phyloP scores from a whole-genome alignment of 2,797 vertebrate genomes.

The Melanogrammus aeglefinus region DNA sequence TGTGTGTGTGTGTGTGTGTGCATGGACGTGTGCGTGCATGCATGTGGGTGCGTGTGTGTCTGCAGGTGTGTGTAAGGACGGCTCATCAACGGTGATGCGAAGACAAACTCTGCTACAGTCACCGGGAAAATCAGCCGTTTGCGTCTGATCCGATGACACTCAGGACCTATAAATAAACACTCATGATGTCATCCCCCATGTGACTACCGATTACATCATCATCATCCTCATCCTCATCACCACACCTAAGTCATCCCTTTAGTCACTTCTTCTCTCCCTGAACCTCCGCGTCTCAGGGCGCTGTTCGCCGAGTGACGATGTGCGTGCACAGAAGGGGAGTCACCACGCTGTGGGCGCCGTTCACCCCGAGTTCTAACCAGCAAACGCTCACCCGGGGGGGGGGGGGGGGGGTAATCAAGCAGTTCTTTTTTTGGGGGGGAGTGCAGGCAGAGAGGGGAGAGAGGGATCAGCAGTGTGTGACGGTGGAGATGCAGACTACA shows the following conservation, averaged over 20 bases:
- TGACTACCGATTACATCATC: neutral
- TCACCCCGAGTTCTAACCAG: slow-evolving; percentile 36
- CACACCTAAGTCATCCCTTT: neutral
- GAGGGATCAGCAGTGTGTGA: slow-evolving; percentile 16
- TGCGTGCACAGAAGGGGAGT: slow-evolving; percentile 32
- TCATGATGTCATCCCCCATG: slow-evolving; percentile 1
- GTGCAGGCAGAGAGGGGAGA: slow-evolving; percentile 27
- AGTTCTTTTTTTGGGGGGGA: slow-evolving; percentile 15
- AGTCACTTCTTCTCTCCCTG: neutral
- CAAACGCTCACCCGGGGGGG: slow-evolving; percentile 33
- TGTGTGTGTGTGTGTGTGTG: too few species aligned
- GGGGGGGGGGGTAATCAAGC: neutral
- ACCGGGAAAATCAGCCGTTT: neutral
- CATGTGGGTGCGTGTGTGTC: neutral
- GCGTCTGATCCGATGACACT: neutral
- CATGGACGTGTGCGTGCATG: too few species aligned
- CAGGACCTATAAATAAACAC: neutral
- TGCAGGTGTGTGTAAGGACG: neutral
- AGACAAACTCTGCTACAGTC: neutral
- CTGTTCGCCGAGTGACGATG: slow-evolving; percentile 11
- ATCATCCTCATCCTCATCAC: neutral
- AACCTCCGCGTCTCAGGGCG: slow-evolving; percentile 2
- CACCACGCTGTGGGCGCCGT: slow-evolving; percentile 29
- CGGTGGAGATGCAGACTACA: neutral
- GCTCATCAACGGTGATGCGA: neutral